Base-by-base conservation (phyloP, 2,888 invertebrate genomes). In the Calliphora vomitoria region DNA sequence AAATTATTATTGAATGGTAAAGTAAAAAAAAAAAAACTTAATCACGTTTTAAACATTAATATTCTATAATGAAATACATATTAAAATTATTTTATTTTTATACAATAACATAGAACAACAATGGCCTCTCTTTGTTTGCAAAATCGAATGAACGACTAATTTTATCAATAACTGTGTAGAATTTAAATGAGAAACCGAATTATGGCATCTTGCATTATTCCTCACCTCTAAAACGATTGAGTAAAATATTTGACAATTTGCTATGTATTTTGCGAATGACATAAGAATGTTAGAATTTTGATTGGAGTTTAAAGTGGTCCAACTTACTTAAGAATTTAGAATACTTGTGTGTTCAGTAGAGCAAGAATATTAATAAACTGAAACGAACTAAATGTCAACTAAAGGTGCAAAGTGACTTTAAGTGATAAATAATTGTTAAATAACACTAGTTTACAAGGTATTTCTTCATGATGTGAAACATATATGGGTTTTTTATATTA, bases 11-110 rank as follows among this genome's bases (percentile, higher is more conserved):
- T 60, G 35, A 60, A 15, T 8, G 31, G 1, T 60, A 1, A 35
- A 60, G 8, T 60, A 60, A 60, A 60, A 10, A 10, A 58, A 25
- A 25, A 58, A 4, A 58, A 35, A 60, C 15, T 60, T 60, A 60
- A 60, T 60, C 60, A 60, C 60, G 60, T 60, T 60, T 60, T 35
- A 35, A 15, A 8, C 60, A 60, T 60, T 60, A 0, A 60, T 15
- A 35, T 60, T 15, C 60, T 60, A 60, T 15, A 31, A 60, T 15
- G 35, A 60, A 31, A 60, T 31, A 25, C 25, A 25, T 2, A 60
- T 60, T 20, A 3, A 10, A 15, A 35, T 35, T 60, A 35, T 15
- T 35, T 31, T 31, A 15, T 35, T 35, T 4, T 35, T 35, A 6
- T 35, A 0, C 6, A 6, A 35, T 35, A 31, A 13, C 20, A 20